Base-by-base conservation (phyloP, 2,113 vertebrate species). In the Halcyon senegalensis region DNA sequence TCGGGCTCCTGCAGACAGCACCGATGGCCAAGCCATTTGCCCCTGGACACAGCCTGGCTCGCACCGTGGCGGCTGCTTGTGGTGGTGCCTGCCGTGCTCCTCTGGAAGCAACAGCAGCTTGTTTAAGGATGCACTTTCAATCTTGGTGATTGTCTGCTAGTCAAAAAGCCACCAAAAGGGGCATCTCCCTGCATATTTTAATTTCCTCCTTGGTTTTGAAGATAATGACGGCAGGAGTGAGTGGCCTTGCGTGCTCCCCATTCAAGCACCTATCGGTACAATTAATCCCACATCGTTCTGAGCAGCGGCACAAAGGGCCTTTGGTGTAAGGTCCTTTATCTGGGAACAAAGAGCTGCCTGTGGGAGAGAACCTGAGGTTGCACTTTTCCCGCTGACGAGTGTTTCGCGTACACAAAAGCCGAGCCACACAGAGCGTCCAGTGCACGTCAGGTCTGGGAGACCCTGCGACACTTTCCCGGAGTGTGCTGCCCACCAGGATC, bases 241-340 rank as follows among this genome's bases (percentile, higher is more conserved):
- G 91, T 1, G 53, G 94, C 86, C 95, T 90, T 84, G 73, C 3
- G 1, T 14, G 27, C 89, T 93, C 84, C 58, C 91, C 92, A 96
- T 96, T 98, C 98, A 98, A 95, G 96, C 96, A 98, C 97, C 98
- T 97, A 98, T 97, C 48, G 66, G 90, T 55, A 95, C 95, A 90
- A 97, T 97, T 98, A 98, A 98, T 98, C 97, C 97, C 75, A 77
- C 81, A 80, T 79, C 78, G 78, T 83, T 97, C 81, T 86, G 86
- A 97, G 77, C 95, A 90, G 92, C 23, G n/a, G 96, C 97, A 98
- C 97, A 98, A 98, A 98, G 96, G 89, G 48, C 93, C 96, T 93
- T 82, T 93, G 93, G 94, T 96, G 96, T 69, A 91, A 89, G 87
- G 86, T 95, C 96, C 95, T 98, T 98, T 98, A 98, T 98, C 91